phyloP scores from a whole-genome alignment of 2,113 vertebrate genomes.

The Ctenodactylus gundi region DNA sequence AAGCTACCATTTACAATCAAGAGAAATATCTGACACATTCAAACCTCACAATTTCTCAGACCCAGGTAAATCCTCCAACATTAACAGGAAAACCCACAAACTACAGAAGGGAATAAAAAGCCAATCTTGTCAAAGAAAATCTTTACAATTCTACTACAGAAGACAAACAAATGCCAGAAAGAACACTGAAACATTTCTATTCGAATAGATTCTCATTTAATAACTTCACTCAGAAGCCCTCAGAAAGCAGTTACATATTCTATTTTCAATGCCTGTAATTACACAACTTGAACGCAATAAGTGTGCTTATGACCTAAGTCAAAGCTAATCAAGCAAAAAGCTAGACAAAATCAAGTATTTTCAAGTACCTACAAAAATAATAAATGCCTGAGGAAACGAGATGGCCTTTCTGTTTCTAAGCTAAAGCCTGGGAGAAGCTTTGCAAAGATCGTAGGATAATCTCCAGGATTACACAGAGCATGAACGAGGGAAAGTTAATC shows the following conservation, averaged over 20 bases:
- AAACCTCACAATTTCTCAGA: conserved; percentile 46
- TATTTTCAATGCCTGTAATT: background rate
- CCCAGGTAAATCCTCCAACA: conserved; percentile 40
- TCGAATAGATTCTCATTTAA: conserved; percentile 35
- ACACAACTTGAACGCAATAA: conserved; percentile 4
- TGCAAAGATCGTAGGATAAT: conserved; percentile 49
- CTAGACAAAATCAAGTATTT: conserved; percentile 11
- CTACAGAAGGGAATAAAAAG: conserved; percentile 29
- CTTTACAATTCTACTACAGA: background rate
- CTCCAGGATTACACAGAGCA: background rate
- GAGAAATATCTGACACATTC: conserved; percentile 53
- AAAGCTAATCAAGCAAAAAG: conserved; percentile 29
- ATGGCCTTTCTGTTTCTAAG: conserved; percentile 33
- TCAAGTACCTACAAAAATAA: conserved; percentile 60
- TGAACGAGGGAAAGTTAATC: conserved; percentile 58
- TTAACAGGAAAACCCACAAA: conserved; percentile 55
- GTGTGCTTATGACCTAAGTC: background rate
- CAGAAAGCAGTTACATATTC: conserved; percentile 25
- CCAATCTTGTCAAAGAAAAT: conserved; percentile 42
- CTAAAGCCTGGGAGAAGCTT: conserved; percentile 6
- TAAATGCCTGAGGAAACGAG: conserved; percentile 12
- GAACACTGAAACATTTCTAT: background rate
- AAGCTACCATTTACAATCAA: conserved; percentile 34
- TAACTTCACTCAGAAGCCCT: conserved; percentile 6
- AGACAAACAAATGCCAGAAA: conserved; percentile 46